Base-by-base conservation (phyloP, 1,140 invertebrate genomes). In the Vanessa tameamea region DNA sequence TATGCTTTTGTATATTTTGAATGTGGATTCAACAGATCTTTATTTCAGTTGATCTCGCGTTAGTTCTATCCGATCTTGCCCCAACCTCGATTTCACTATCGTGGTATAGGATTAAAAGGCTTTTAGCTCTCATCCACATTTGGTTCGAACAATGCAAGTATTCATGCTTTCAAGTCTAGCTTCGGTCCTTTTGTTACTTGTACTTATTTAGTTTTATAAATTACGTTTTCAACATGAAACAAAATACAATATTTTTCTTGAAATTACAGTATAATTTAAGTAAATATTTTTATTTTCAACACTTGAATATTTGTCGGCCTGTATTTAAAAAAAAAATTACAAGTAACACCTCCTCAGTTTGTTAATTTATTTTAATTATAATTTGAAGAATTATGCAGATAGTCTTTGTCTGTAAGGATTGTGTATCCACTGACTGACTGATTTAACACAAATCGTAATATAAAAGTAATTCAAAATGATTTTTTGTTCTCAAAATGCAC, bases 121-220 rank as follows among this genome's bases (percentile, higher is more conserved):
- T 55, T 55, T 55, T 55, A 55, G 53, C n/a, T 23, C 23, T 16
- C 53, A 55, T 55, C 53, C 53, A 55, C 53, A 23, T 55, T 55
- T 12, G 53, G 53, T 55, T 55, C 53, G 20, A 55, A 55, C 53
- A 55, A 55, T 55, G 16, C 53, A 16, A 55, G 15, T 51, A 3
- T 51, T 64, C 43, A 64, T 37, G 43, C 61, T 64, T 43, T 64
- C n/a, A 37, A 64, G 61, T n/a, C 61, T 51, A 51, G 50, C 50
- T 1, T 51, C 15, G 50, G 50, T 51, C 50, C 0, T 51, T 51
- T 51, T 51, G 50, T 16, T n/a, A n/a, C 50, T 15, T 16, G 15
- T 51, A n/a, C n/a, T 15, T 14, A 51, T 14, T 51, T 20, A 20
- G 20, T 51, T 51, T 51, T n/a, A 5, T 16, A 7, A 51, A 51